Conservation (phyloP, 2,888 invertebrate species). For the Polia nebulosa region DNA sequence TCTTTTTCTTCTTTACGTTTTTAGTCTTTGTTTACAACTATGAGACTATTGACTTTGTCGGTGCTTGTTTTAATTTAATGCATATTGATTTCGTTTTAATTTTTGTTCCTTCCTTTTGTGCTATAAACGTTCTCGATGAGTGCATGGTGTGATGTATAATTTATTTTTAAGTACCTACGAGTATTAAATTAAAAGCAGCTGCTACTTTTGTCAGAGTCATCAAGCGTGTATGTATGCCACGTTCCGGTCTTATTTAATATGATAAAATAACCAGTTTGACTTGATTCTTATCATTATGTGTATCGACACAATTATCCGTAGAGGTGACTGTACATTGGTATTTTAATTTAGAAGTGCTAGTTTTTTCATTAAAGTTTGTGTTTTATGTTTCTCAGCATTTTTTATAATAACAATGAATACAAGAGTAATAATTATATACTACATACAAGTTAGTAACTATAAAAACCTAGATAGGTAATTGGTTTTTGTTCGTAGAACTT, state of each 20-base stretch:
- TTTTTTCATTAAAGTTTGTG: not conserved
- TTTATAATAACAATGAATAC: not conserved
- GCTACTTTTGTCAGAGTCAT: constrained; percentile 20
- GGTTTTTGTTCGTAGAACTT: not conserved
- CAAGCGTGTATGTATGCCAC: constrained; percentile 1
- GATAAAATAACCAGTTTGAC: constrained; percentile 35
- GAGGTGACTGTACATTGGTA: constrained; percentile 2
- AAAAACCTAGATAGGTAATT: not conserved
- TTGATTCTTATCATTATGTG: constrained; percentile 38
- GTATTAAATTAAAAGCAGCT: constrained; percentile 31
- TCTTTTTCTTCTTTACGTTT: constrained; percentile 9
- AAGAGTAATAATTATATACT: too few relatives aligned
- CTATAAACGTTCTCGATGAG: constrained; percentile 7
- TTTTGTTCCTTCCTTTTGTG: constrained; percentile 5
- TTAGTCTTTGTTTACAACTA: constrained; percentile 9
- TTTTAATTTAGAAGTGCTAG: not conserved
- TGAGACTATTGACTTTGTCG: not conserved
- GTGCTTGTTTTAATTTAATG: not conserved
- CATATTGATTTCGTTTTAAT: not conserved
- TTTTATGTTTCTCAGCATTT: too few relatives aligned
- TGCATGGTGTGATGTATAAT: not conserved
- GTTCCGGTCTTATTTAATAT: constrained; percentile 10
- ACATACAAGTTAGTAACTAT: too few relatives aligned
- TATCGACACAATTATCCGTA: not conserved
- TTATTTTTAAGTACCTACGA: constrained; percentile 9